phyloP scores from a whole-genome alignment of 2,888 invertebrate genomes.

The Lithophane leautieri region DNA sequence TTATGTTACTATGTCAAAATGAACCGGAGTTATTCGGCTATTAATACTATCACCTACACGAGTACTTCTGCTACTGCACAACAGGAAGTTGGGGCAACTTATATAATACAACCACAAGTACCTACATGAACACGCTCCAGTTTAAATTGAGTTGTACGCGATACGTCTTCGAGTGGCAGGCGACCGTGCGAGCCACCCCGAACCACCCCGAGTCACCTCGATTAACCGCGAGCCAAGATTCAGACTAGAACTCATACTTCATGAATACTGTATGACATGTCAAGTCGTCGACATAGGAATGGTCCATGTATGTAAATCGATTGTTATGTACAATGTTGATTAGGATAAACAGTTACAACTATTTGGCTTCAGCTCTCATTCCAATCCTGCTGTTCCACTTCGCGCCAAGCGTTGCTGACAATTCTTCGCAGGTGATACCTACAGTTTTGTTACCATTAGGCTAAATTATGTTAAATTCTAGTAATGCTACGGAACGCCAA shows the following conservation, averaged over 20 bases:
- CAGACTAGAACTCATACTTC: slow-evolving; percentile 26
- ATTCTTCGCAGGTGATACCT: not conserved
- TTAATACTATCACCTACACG: slow-evolving; percentile 41
- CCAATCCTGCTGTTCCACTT: not conserved
- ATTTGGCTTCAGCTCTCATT: not conserved
- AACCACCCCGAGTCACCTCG: not conserved
- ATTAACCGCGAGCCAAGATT: slow-evolving; percentile 23
- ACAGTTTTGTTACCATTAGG: not conserved
- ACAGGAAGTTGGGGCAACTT: slow-evolving; percentile 42
- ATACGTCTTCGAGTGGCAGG: slow-evolving; percentile 20
- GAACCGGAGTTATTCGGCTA: slow-evolving; percentile 40
- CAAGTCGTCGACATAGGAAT: slow-evolving; percentile 16
- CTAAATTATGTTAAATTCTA: slow-evolving; percentile 28
- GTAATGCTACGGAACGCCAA: not conserved
- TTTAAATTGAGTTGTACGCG: slow-evolving; percentile 40
- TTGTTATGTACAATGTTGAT: slow-evolving; percentile 30
- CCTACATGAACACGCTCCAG: slow-evolving; percentile 39
- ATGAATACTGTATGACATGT: slow-evolving; percentile 36
- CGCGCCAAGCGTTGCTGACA: not conserved
- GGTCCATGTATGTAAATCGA: slow-evolving; percentile 21
- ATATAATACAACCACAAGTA: slow-evolving; percentile 42
- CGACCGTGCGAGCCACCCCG: slow-evolving; percentile 1
- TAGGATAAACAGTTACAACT: slow-evolving; percentile 16
- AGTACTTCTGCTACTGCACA: slow-evolving; percentile 16
- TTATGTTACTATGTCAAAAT: slow-evolving; percentile 22